Base-by-base conservation (phyloP, 2,113 vertebrate genomes). In the Phalacrocorax pelagicus region DNA sequence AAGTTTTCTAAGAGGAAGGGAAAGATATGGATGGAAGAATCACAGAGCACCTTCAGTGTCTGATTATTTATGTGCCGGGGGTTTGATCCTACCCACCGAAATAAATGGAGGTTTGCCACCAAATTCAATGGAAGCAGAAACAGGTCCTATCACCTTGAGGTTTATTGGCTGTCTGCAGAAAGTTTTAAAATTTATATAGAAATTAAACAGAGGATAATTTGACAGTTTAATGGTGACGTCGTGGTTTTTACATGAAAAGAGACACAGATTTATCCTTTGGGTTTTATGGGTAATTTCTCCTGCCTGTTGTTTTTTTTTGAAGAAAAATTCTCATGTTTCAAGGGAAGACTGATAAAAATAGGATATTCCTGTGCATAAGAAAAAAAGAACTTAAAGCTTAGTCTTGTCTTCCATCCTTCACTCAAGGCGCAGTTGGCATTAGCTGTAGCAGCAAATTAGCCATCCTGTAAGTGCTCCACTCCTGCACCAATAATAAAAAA, bases 41-140 rank as follows among this genome's bases (percentile, higher is more conserved):
- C 77, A 52, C 16, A 82, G 70, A 82, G 85, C 36, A 57, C 71
- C 54, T 93, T 85, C 85, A 42, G 66, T 46, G 78, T 55, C 7
- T n/a, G 58, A 55, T 96, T 96, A 95, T 97, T 96, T 95, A 93
- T 96, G 94, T 71, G 86, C 73, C 49, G 61, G 54, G 78, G 78
- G 89, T 85, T 97, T 97, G 94, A 94, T 97, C 94, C 91, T 91
- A 86, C 89, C 94, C 95, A 94, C 72, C 17, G 8, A 86, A 79
- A 94, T 70, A 91, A 92, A 92, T 73, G 95, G 94, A 95, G 86
- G 51, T 81, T 95, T 96, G 95, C 97, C 96, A 95, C 81, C 42
- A n/a, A 88, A 95, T 97, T 95, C 96, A 96, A 47, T 95, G 78
- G 84, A 86, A 82, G 62, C 51, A 96, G 81, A 90, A 95, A 95